phyloP scores from a whole-genome alignment of 2,888 invertebrate genomes.

The Liodrosophila aerea region DNA sequence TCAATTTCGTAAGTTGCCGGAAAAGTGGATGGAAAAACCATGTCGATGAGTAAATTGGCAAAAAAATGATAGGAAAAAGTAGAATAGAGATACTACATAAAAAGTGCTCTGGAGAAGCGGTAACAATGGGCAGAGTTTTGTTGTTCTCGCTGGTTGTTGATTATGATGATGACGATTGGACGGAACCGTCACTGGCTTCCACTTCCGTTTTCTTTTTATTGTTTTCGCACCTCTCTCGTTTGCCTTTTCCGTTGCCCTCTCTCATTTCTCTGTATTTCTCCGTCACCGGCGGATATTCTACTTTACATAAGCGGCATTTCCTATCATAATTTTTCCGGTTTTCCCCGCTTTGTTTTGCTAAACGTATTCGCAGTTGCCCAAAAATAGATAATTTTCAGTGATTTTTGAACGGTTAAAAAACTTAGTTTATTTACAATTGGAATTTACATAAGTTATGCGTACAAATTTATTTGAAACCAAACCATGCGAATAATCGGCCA shows the following conservation, averaged over 20 bases:
- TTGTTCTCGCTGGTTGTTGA: slow-evolving; percentile 1
- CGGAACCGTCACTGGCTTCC: slow-evolving; percentile 52
- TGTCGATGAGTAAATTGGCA: slow-evolving; percentile 64
- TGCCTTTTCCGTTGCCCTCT: no score
- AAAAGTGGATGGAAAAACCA: slow-evolving; percentile 46
- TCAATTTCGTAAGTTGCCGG: slow-evolving; percentile 47
- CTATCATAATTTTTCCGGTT: slow-evolving; percentile 58
- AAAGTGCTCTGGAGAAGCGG: no score
- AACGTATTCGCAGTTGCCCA: slow-evolving; percentile 36
- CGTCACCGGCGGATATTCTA: slow-evolving; percentile 75
- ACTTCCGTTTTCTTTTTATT: slow-evolving; percentile 64
- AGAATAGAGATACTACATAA: no score
- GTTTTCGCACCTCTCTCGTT: slow-evolving; percentile 66
- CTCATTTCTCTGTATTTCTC: slow-evolving; percentile 35
- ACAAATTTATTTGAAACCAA: no score
- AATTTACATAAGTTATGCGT: no score
- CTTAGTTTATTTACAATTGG: no score
- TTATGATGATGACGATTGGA: slow-evolving; percentile 35
- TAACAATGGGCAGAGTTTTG: background rate
- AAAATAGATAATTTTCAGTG: no score
- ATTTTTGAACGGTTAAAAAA: no score
- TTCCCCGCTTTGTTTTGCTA: slow-evolving; percentile 56
- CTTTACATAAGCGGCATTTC: slow-evolving; percentile 79
- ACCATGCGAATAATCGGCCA: no score
- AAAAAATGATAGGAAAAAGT: slow-evolving; percentile 41